Evolutionary conservation across 53 echinoderm and acorn worm species (phyloP), one percentile per base, ranked within the genome.

Genomic region (Henricia sp.): DNA sequence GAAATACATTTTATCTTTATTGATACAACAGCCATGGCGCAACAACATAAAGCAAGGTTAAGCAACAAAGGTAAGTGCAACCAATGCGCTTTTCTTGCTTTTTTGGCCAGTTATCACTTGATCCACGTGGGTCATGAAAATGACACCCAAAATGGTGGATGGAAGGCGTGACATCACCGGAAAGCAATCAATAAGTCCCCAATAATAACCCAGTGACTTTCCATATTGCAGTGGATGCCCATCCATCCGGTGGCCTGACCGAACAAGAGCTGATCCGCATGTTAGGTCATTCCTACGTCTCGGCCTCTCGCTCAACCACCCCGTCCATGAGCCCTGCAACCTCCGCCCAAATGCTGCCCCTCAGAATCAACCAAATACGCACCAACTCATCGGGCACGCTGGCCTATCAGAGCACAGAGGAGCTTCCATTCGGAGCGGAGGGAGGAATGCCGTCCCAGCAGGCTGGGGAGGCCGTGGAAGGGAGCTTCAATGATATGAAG

Each of bases 261-360:
- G 94, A 95, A 53, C 91, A 90, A 36, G 99, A 99, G 41, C 91
- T 99, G n/a, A 92, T 99, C 56, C 85, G 86, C 48, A 85, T 99
- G 6, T 87, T 99, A 0, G 94, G 99, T 8, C 94, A 94, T 64
- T 72, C 75, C 20, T 90, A 94, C 20, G 87, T 99, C 43, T 94
- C 92, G 3, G 90, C 99, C 83, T 99, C 99, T 42, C 92, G 99
- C 6, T 92, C 92, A 48, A 99, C 99, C 44, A 99, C 99, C 17
- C 99, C 99, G 27, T 99, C 99, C 52, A 94, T 99, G 72, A 99
- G 99, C 80, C 99, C 99, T 9, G 99, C 99, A 10, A 84, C 94
- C 75, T 94, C 94, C 19, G 89, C 89, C 67, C 89, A 89, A 74
- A 71, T 90, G 52, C 39, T 77, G 5, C 90, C 96, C 39, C 68